Evolutionary conservation across 2,888 invertebrate species (phyloP).

Genomic region (Ypsolopha sequella): DNA sequence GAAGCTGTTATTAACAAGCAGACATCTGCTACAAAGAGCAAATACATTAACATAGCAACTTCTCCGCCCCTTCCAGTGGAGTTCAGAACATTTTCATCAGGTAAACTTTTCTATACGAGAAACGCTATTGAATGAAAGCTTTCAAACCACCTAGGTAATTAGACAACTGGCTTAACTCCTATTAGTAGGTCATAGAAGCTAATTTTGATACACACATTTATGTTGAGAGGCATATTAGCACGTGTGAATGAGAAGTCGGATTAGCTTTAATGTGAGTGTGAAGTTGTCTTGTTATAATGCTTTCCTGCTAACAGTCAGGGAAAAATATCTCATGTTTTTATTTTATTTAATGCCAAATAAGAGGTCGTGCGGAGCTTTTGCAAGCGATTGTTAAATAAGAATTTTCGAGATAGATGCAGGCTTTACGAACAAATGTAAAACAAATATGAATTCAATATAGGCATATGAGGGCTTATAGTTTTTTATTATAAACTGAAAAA

Average conservation of each 20-base stretch:
- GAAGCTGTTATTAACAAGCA: constrained; percentile 32
- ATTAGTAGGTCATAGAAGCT: too few species aligned
- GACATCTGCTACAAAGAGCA: constrained; percentile 54
- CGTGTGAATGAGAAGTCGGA: constrained; percentile 54
- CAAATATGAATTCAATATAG: too few species aligned
- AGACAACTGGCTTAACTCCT: too few species aligned
- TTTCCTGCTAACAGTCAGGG: neutral
- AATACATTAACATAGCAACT: constrained; percentile 66
- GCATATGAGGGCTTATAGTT: too few species aligned
- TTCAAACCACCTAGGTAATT: constrained; percentile 1
- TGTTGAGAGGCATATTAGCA: constrained; percentile 52
- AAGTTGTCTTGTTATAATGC: constrained; percentile 53
- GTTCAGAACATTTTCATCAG: constrained; percentile 57
- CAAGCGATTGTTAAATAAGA: too few species aligned
- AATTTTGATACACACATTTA: too few species aligned
- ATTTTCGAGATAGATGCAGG: too few species aligned
- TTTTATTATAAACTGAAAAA: too few species aligned
- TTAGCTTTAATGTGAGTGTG: constrained; percentile 40
- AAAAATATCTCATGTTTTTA: neutral
- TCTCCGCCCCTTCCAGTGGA: constrained; percentile 28
- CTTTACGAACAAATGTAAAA: too few species aligned
- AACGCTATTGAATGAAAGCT: constrained; percentile 58
- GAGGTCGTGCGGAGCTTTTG: neutral
- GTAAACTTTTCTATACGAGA: constrained; percentile 61
- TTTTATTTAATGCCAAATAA: neutral